phyloP scores from a whole-genome alignment of 2,888 invertebrate species.

The Nasonia oneida region DNA sequence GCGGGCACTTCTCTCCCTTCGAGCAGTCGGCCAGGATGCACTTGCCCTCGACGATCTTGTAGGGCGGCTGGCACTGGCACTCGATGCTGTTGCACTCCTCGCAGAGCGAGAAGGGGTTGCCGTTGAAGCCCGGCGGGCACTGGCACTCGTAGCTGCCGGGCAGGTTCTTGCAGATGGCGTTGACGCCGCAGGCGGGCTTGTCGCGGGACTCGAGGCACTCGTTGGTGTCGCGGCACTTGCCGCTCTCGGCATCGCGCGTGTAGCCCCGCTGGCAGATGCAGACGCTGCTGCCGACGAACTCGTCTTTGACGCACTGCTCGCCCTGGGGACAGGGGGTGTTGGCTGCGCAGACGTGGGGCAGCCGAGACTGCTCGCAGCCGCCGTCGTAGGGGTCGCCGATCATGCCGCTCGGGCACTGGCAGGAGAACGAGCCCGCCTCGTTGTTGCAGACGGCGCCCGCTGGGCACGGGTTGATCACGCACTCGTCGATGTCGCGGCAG shows the following conservation, averaged over 20 bases:
- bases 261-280: conserved; percentile 95
- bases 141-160: conserved; percentile 96
- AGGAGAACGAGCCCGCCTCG: conserved; percentile 90
- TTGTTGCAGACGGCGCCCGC: conserved; percentile 93
- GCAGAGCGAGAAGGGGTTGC: conserved; percentile 90
- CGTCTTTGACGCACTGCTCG: conserved; percentile 91
- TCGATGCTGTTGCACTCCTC: conserved; percentile 88
- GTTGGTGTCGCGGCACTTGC: conserved; percentile 91
- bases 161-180: conserved; percentile 94
- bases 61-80: conserved; percentile 93
- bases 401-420: conserved; percentile 92
- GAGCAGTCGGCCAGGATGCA: conserved; percentile 93
- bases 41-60: conserved; percentile 90
- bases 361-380: conserved; percentile 86
- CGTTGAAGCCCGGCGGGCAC: conserved; percentile 92
- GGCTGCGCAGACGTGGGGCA: conserved; percentile 86
- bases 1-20: conserved; percentile 89
- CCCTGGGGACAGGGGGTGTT: conserved; percentile 90
- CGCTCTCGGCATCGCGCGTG: conserved; percentile 86
- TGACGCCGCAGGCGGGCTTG: conserved; percentile 91
- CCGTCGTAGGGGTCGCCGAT: conserved; percentile 90
- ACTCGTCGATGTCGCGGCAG: conserved; percentile 95
- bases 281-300: conserved; percentile 87
- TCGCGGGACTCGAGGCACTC: conserved; percentile 89
- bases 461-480: conserved; percentile 90